Percentiles rank a stretch among this genome's conserved stretches.
phyloP scores from a whole-genome alignment of 2,797 vertebrate genomes.

The Melanotaenia trifasciata region DNA sequence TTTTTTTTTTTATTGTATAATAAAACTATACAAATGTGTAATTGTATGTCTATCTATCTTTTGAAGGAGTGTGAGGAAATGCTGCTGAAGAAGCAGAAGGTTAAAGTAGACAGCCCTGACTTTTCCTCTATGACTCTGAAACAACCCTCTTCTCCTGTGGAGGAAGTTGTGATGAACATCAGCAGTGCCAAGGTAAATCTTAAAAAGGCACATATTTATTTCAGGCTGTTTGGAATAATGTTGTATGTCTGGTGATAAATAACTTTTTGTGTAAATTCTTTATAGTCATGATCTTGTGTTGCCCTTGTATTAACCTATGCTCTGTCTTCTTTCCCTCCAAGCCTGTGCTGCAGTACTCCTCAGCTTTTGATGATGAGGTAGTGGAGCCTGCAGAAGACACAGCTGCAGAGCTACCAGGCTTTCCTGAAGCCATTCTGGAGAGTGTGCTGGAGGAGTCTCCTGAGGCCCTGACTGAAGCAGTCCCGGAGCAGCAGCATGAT shows the following conservation, averaged over 20 bases:
- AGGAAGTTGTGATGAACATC: constrained; percentile 62
- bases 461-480: constrained; percentile 40
- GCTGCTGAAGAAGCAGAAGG: constrained; percentile 80
- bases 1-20: background rate
- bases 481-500: constrained; percentile 62
- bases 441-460: constrained; percentile 77
- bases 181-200: constrained; percentile 73
- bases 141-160: constrained; percentile 72
- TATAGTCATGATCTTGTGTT: background rate
- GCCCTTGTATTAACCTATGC: background rate
- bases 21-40: background rate
- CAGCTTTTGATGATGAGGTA: constrained; percentile 93
- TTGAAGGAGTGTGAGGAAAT: constrained; percentile 87
- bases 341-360: constrained; percentile 89
- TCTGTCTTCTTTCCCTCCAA: constrained; percentile 43
- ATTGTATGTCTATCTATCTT: constrained; percentile 20
- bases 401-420: constrained; percentile 50
- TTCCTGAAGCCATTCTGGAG: constrained; percentile 66
- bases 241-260: background rate
- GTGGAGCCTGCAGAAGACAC: constrained; percentile 75
- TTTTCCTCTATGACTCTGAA: constrained; percentile 86
- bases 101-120: constrained; percentile 65
- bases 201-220: background rate
- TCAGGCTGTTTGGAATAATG: background rate
- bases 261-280: background rate